Percentiles rank a stretch among this genome's conserved stretches.
phyloP scores from a whole-genome alignment of 2,797 vertebrate genomes.

The Sparidentex hasta region DNA sequence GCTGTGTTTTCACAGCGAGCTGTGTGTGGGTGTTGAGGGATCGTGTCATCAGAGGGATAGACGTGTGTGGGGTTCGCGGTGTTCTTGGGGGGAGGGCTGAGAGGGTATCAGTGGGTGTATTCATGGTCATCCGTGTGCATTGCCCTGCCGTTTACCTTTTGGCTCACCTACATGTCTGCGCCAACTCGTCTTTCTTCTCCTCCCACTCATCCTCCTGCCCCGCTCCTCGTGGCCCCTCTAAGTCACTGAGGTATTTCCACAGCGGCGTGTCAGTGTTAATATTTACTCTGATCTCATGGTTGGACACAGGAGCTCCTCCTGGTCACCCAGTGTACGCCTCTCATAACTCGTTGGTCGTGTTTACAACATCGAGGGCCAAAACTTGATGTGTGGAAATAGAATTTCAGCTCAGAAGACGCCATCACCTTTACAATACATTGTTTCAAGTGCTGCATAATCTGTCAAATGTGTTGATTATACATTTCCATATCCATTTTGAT shows the following conservation, averaged over 20 bases:
- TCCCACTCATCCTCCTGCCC: constrained; percentile 67
- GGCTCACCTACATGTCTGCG: constrained; percentile 73
- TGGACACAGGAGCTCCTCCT: constrained; percentile 41
- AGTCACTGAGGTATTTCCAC: constrained; percentile 86
- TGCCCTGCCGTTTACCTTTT: constrained; percentile 76
- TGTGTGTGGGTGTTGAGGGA: constrained; percentile 83
- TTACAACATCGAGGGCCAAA: constrained; percentile 32
- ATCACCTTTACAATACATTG: not conserved
- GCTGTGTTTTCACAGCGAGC: constrained; percentile 74
- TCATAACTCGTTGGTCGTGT: constrained; percentile 38
- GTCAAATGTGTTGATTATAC: too few species aligned
- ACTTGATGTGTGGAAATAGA: constrained; percentile 29
- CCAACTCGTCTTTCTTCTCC: constrained; percentile 75
- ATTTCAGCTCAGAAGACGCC: not conserved
- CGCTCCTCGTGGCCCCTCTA: constrained; percentile 68
- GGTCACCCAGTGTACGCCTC: constrained; percentile 26
- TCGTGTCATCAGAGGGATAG: constrained; percentile 76
- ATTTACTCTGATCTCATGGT: constrained; percentile 85
- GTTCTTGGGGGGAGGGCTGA: constrained; percentile 37
- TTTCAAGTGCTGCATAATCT: not conserved
- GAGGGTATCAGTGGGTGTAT: constrained; percentile 28
- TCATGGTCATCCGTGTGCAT: constrained; percentile 26
- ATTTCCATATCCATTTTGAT: not conserved
- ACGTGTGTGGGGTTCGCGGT: constrained; percentile 68
- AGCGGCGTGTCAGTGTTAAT: constrained; percentile 89